phyloP scores from a whole-genome alignment of 2,888 invertebrate species.

The Deroplatys truncata region DNA sequence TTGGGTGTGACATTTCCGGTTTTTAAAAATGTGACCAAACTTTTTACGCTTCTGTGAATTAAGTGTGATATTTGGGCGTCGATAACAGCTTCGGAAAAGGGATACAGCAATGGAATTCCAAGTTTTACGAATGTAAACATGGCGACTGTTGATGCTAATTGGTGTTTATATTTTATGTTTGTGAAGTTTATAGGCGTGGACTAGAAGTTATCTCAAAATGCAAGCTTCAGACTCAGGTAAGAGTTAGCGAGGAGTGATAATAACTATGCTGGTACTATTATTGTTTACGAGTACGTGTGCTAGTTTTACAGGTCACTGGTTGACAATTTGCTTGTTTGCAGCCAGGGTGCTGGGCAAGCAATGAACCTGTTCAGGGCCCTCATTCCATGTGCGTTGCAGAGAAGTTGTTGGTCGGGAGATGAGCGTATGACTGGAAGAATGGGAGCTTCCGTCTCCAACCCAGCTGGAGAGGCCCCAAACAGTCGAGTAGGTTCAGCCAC shows the following conservation, averaged over 20 bases:
- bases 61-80: not conserved
- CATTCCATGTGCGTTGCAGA: slow-evolving; percentile 32
- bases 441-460: slow-evolving; percentile 32
- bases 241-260: not conserved
- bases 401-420: slow-evolving; percentile 32
- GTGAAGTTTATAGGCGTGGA: slow-evolving; percentile 7
- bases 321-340: slow-evolving; percentile 19
- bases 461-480: slow-evolving; percentile 27
- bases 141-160: slow-evolving; percentile 29
- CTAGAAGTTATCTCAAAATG: slow-evolving; percentile 22
- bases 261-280: not conserved
- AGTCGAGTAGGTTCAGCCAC: slow-evolving; percentile 26
- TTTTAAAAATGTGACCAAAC: not conserved
- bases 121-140: slow-evolving; percentile 30
- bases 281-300: not conserved
- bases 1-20: not conserved
- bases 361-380: slow-evolving; percentile 32
- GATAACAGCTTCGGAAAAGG: not conserved
- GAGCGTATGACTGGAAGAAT: slow-evolving; percentile 32
- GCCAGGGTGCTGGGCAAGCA: slow-evolving; percentile 29
- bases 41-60: not conserved
- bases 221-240: slow-evolving; percentile 27
- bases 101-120: slow-evolving; percentile 12
- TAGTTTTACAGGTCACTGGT: slow-evolving; percentile 18
- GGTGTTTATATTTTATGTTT: slow-evolving; percentile 28